Percentiles rank a stretch among this genome's conserved stretches.
phyloP scores from a whole-genome alignment of 2,113 vertebrate genomes.

The Spilogale gracilis region DNA sequence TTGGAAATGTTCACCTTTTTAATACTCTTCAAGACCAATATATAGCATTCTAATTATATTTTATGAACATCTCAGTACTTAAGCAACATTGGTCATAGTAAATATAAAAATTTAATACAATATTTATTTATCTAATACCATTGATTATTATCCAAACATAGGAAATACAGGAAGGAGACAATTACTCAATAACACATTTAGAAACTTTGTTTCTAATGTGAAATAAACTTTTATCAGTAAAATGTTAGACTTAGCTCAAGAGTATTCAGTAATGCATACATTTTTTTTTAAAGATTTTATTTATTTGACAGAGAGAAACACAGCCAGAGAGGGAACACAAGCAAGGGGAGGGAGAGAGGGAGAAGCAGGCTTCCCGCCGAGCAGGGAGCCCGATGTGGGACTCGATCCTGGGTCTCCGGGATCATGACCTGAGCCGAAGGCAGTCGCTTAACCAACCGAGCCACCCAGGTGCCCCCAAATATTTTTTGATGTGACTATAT shows the following conservation, averaged over 20 bases:
- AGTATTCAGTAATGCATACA: neutral
- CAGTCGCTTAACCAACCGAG: too few species aligned
- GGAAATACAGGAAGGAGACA: neutral
- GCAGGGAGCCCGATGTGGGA: too few species aligned
- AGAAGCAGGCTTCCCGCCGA: too few species aligned
- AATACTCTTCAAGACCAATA: slow-evolving; percentile 16
- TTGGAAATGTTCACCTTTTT: neutral
- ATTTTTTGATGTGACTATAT: neutral
- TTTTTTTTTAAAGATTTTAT: too few species aligned
- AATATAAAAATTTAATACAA: neutral
- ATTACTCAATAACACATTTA: neutral
- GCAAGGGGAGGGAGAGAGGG: too few species aligned
- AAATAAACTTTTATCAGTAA: neutral
- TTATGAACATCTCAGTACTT: neutral
- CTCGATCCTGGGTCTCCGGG: too few species aligned
- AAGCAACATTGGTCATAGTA: neutral
- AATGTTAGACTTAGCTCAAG: neutral
- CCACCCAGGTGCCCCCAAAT: neutral
- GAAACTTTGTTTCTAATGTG: neutral
- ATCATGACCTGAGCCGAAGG: too few species aligned
- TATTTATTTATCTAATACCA: slow-evolving; percentile 44
- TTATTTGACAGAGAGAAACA: too few species aligned
- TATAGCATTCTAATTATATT: neutral
- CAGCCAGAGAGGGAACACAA: too few species aligned
- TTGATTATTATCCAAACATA: neutral